These are phyloP conservation scores for Vireo griseus DNA, from an alignment of 2,797 vertebrate genomes.

Conservation along the genomic window DNA sequence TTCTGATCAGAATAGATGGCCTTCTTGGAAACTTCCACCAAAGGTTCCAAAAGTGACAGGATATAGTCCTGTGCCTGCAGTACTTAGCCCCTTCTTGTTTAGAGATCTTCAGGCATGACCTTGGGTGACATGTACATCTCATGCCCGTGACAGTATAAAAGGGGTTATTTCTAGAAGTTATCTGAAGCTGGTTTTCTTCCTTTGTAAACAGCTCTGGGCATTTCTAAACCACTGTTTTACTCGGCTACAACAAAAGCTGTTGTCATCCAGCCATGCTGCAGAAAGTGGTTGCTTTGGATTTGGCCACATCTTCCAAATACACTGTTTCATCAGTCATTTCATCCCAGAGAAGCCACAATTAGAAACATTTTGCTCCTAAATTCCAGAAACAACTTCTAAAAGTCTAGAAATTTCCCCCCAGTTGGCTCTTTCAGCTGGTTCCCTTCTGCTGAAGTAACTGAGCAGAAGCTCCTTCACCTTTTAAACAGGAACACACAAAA, in stretches of 20 bases:
- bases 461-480: not conserved
- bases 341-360: slow-evolving; percentile 37
- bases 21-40: not conserved
- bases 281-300: slow-evolving; percentile 28
- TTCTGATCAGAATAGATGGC: not conserved
- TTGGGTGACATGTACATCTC: not conserved
- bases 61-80: rapidly evolving
- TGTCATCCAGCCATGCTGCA: not conserved
- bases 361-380: slow-evolving; percentile 35
- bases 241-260: not conserved
- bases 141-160: not conserved
- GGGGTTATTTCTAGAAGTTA: not conserved
- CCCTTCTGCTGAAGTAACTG: not conserved
- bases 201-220: slow-evolving; percentile 27
- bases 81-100: not conserved
- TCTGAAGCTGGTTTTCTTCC: not conserved
- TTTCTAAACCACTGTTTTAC: not conserved
- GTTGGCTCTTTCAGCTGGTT: not conserved
- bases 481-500: not conserved
- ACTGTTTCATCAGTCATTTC: slow-evolving; percentile 16
- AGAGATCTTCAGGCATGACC: not conserved
- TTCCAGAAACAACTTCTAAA: not conserved
- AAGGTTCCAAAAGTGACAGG: not conserved
- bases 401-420: not conserved
- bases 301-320: slow-evolving; percentile 12